Conservation (phyloP, 92 coral and sea anemone species). For the Siderastrea radians region DNA sequence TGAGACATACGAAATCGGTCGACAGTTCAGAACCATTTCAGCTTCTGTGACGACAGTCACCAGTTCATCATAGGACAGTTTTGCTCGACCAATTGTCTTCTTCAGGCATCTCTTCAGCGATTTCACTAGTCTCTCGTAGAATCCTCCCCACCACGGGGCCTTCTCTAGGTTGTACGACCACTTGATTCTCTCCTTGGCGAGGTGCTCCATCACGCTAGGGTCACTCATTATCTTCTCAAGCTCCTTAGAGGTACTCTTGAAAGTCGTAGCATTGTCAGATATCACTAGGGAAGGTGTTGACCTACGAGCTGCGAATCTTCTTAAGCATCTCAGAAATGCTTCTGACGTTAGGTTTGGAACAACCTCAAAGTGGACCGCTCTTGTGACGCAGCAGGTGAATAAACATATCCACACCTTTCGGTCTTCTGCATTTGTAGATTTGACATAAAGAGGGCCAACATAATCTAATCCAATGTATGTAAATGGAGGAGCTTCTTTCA, state of each 20-base stretch:
- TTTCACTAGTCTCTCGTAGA: conserved; percentile 30
- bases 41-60: conserved; percentile 53
- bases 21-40: conserved; percentile 33
- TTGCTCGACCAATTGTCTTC: conserved; percentile 40
- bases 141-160: neutral
- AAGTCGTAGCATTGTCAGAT: conserved; percentile 44
- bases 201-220: conserved; percentile 27
- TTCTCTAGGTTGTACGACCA: conserved; percentile 53
- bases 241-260: conserved; percentile 36
- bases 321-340: conserved; percentile 40
- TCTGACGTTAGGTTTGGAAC: conserved; percentile 44
- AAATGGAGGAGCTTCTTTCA: conserved; percentile 35
- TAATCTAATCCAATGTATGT: conserved; percentile 46
- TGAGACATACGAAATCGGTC: conserved; percentile 37
- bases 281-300: conserved; percentile 41
- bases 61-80: conserved; percentile 28
- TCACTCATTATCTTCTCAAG: conserved; percentile 16
- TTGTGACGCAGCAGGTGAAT: conserved; percentile 46
- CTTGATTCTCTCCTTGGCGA: conserved; percentile 12
- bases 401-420: conserved; percentile 58
- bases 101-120: conserved; percentile 25
- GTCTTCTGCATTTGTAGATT: neutral
- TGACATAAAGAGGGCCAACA: conserved; percentile 47
- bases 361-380: conserved; percentile 54
- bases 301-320: conserved; percentile 49